Evolutionary conservation across 92 coral and sea anemone genomes (phyloP).

Genomic region (Siderastrea siderea): DNA sequence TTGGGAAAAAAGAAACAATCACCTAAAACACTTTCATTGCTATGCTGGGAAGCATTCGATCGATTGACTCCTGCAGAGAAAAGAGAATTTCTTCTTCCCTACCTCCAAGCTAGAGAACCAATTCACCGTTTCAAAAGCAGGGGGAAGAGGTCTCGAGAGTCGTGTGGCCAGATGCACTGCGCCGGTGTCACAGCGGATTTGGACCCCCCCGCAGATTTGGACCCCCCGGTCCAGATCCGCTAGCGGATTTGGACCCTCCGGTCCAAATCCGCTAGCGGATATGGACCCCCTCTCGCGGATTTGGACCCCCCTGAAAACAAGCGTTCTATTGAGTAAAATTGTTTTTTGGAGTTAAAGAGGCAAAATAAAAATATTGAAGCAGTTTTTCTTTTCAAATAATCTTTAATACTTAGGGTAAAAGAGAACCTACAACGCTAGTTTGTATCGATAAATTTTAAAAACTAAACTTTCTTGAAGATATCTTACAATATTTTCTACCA

Average conservation of each 20-base stretch:
- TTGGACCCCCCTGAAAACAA: too few relatives aligned
- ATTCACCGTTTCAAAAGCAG: constrained; percentile 27
- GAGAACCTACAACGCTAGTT: too few relatives aligned
- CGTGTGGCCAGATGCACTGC: constrained; percentile 60
- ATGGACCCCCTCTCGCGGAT: background rate
- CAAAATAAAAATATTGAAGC: too few relatives aligned
- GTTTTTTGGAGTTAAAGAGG: too few relatives aligned
- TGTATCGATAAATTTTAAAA: too few relatives aligned
- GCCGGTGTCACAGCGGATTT: background rate
- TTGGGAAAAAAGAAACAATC: too few relatives aligned
- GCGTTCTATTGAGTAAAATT: too few relatives aligned
- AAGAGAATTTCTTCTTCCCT: constrained; percentile 15
- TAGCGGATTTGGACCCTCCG: constrained; percentile 55
- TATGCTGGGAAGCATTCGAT: background rate
- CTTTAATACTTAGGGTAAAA: too few relatives aligned
- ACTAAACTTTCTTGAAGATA: too few relatives aligned
- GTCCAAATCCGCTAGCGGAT: constrained; percentile 21
- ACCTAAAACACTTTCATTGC: background rate
- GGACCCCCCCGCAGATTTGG: too few relatives aligned
- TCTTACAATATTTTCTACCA: too few relatives aligned
- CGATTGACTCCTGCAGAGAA: background rate
- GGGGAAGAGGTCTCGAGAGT: constrained; percentile 46
- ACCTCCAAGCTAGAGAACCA: constrained; percentile 46
- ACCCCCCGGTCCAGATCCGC: constrained; percentile 19
- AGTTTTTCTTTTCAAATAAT: too few relatives aligned